Conservation (phyloP, 2,113 vertebrate species). For the Nycticryphes semicollaris region DNA sequence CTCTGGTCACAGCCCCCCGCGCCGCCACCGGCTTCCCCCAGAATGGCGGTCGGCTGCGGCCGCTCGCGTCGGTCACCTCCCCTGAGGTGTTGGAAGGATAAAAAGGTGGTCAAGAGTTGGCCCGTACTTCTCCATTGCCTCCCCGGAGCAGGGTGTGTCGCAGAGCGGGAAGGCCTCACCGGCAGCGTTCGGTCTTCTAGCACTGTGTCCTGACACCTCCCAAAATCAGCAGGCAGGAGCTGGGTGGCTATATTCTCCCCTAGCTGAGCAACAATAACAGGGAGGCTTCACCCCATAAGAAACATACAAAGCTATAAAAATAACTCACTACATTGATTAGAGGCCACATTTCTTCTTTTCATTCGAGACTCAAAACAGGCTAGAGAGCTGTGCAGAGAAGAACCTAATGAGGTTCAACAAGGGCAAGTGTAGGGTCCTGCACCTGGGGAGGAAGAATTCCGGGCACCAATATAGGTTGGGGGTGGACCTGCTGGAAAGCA, state of each 20-base stretch:
- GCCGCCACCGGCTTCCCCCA: not conserved
- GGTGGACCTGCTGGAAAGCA: too few species aligned
- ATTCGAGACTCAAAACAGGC: too few species aligned
- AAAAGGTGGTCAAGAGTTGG: not conserved
- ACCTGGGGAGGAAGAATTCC: too few species aligned
- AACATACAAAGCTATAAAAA: too few species aligned
- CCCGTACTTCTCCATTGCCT: fast-evolving
- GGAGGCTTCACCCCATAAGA: not conserved
- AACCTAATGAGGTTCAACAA: too few species aligned
- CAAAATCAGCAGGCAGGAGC: fast-evolving
- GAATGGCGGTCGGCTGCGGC: too few species aligned
- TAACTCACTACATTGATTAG: not conserved
- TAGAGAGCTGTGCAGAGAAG: too few species aligned
- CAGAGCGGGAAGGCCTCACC: not conserved
- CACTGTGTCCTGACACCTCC: not conserved
- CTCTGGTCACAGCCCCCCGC: too few species aligned
- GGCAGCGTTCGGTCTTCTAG: fast-evolving
- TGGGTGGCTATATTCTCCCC: too few species aligned
- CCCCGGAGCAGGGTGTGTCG: too few species aligned
- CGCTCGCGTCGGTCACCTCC: not conserved
- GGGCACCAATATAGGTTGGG: too few species aligned
- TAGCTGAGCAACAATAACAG: fast-evolving
- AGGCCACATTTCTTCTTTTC: not conserved
- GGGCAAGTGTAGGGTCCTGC: too few species aligned
- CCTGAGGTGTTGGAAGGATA: not conserved